Evolutionary conservation across 1,140 invertebrate species (phyloP), one percentile per base, ranked within the genome.

Genomic region (Philotrypesis tridentata): DNA sequence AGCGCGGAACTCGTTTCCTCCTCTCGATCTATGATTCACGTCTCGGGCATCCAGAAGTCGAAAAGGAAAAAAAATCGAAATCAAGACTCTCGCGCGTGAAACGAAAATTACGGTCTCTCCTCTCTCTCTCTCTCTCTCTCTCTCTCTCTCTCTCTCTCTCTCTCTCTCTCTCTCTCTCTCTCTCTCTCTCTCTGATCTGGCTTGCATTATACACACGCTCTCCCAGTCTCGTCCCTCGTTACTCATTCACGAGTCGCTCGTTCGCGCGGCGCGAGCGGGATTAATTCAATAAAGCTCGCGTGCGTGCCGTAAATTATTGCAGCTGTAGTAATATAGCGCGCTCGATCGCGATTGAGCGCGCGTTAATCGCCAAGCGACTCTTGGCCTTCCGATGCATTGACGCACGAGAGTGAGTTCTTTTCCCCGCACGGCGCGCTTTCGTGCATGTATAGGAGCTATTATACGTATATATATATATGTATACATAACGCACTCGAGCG

Each of bases 251-350:
- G 31, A 70, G 67, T n/a, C 14, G 17, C 17, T 25, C 27, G 14
- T 23, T 25, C 21, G 9, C 68, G 5, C 31, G 2, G 9, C 23
- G 23, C 61, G 6, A 11, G 37, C 70, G 6, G 23, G 8, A 11
- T 21, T 72, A 72, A 72, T 72, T 72, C 9, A 29, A 43, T 72
- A 43, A 48, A 72, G 37, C n/a, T 33, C 70, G 31, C 29, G 67
- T 33, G 31, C 27, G 31, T 9, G 67, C 27, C 31, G 67, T 37
- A 37, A 37, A 70, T 70, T 31, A 70, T 70, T n/a, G 31, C 67
- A 31, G 31, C 17, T n/a, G 73, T 9, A 63, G 23, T 29, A 27
- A 55, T 55, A 17, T 55, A n/a, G 21, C 17, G 21, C 17, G 17
- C 33, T 37, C 33, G 33, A 37, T 37, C 33, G 33, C 33, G 48